Conservation (phyloP, 2,113 vertebrate species). For the Jacana jacana region DNA sequence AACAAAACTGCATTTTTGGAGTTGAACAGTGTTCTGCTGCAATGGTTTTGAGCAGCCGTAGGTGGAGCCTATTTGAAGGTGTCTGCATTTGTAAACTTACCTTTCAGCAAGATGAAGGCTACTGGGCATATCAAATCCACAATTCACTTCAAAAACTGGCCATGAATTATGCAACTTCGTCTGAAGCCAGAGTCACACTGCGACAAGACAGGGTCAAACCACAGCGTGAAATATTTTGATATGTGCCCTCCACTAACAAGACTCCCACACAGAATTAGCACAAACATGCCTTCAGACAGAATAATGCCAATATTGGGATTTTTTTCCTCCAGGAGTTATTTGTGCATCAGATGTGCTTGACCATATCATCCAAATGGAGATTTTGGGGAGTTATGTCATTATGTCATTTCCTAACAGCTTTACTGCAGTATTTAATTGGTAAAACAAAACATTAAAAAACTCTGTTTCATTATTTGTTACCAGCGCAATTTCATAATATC, state of each 20-base stretch:
- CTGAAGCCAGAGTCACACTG: not conserved
- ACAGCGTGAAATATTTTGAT: constrained; percentile 15
- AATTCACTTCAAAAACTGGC: not conserved
- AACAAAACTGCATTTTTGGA: not conserved
- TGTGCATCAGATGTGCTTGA: not conserved
- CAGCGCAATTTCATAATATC: not conserved
- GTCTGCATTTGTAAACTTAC: not conserved
- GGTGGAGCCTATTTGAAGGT: not conserved
- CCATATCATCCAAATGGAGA: not conserved
- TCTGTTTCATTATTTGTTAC: not conserved
- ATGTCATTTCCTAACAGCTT: not conserved
- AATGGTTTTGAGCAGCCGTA: not conserved
- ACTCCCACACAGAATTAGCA: not conserved
- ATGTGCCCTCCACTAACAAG: not conserved
- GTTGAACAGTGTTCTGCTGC: not conserved
- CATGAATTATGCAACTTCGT: constrained; percentile 1
- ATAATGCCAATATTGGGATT: not conserved
- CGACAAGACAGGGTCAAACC: not conserved
- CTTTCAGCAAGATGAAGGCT: not conserved
- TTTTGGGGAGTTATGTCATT: not conserved
- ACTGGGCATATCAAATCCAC: not conserved
- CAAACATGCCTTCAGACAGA: not conserved
- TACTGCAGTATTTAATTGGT: not conserved
- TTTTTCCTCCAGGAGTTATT: not conserved
- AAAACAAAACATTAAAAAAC: not conserved